Evolutionary conservation across 2,888 invertebrate species (phyloP).

Genomic region (Deroplatys truncata): DNA sequence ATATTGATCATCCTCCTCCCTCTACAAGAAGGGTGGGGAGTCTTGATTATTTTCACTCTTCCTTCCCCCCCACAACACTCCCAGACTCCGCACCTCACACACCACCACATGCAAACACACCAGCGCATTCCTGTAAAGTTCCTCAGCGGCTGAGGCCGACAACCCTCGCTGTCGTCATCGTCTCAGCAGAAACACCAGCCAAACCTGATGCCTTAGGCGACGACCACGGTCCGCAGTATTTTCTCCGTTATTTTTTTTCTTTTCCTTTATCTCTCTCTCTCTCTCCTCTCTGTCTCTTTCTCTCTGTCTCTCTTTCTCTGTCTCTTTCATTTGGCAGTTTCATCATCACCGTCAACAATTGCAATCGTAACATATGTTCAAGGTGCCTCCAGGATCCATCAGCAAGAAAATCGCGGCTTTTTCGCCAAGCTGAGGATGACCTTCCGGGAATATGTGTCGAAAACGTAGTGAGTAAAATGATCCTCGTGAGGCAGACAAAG

Average conservation of each 20-base stretch:
- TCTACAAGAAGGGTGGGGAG: not conserved
- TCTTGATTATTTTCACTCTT: slow-evolving; percentile 7
- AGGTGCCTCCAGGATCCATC: not conserved
- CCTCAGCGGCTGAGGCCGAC: not conserved
- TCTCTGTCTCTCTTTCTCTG: not conserved
- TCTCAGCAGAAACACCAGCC: not conserved
- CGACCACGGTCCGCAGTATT: not conserved
- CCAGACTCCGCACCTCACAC: not conserved
- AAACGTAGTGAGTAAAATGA: not conserved
- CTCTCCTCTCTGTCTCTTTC: not conserved
- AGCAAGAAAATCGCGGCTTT: not conserved
- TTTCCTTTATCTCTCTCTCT: not conserved
- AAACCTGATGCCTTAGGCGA: not conserved
- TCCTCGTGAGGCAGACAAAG: not conserved
- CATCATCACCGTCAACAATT: not conserved
- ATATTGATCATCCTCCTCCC: slow-evolving; percentile 20
- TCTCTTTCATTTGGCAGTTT: not conserved
- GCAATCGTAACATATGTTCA: not conserved
- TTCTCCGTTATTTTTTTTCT: not conserved
- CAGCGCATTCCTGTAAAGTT: not conserved
- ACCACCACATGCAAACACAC: slow-evolving; percentile 7
- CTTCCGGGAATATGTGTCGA: not conserved
- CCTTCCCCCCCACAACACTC: not conserved
- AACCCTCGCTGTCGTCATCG: no score
- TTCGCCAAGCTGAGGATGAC: not conserved